Evolutionary conservation across 2,797 vertebrate species (phyloP), one percentile per base, ranked within the genome.

Genomic region (Silurus aristotelis): DNA sequence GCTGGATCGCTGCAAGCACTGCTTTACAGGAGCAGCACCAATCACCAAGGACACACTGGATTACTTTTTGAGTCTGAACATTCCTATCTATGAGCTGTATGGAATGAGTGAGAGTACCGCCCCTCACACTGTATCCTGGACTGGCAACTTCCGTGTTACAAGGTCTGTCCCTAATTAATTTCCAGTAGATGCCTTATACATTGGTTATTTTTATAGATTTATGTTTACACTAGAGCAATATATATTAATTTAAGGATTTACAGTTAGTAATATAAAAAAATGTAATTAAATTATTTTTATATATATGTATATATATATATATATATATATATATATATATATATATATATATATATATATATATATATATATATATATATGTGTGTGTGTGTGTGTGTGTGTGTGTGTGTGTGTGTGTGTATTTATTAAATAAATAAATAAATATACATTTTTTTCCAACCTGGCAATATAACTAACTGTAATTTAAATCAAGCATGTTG

Each of bases 71-170:
- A 96, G 96, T 89, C 94, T 96, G 20, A 92, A 94, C 89, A 91
- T 96, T 8, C 93, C 93, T 0, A 0, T 96, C 81, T 86, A 89
- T 82, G 95, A 96, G 91, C 56, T 95, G 0, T 96, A 96, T 0
- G 96, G 96, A 83, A 96, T 96, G 96, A 96, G 96, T 17, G 95
- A 96, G 83, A 95, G 95, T 92, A 91, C 90, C 0, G 95, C 95
- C 0, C 96, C 95, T 0, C 95, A 96, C 86, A 89, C 93, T 1
- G 0, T 96, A 84, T 95, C 95, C 72, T 20, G 52, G 0, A 19
- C 67, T 1, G 79, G 80, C n/a, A 87, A 3, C 38, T 90, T 72
- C 75, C 83, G 78, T 20, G 88, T 91, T 27, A 90, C 84, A 81
- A 93, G 92, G 92, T 92, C 46, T 1, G 84, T 17, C 15, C 3